These are phyloP conservation scores for Pseudomugil gertrudae DNA, from an alignment of 2,797 vertebrate species.

Conservation along the genomic window DNA sequence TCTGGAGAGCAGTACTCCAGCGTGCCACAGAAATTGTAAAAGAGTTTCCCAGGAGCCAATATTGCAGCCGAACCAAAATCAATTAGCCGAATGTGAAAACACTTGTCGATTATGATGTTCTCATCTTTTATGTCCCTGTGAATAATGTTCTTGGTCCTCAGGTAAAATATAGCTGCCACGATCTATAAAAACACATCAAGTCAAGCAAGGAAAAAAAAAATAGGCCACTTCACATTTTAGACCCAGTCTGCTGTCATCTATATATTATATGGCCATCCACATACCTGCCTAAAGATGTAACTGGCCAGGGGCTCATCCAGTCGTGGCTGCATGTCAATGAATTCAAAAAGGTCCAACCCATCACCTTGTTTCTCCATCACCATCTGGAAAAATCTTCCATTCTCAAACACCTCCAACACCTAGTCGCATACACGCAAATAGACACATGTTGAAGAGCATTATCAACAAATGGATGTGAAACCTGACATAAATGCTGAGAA, in stretches of 20 bases:
- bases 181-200: constrained; percentile 76
- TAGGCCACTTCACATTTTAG: background rate
- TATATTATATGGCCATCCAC: constrained; percentile 7
- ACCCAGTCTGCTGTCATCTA: background rate
- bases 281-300: constrained; percentile 93
- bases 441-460: background rate
- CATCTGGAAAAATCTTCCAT: constrained; percentile 91
- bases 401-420: constrained; percentile 94
- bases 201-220: constrained; percentile 11
- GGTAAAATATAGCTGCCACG: constrained; percentile 89
- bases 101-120: constrained; percentile 92
- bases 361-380: constrained; percentile 97
- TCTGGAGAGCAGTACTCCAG: constrained; percentile 96
- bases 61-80: constrained; percentile 93
- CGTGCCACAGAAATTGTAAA: constrained; percentile 93
- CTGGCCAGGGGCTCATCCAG: constrained; percentile 93
- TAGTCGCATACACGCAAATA: constrained; percentile 42
- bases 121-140: constrained; percentile 98
- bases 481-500: background rate
- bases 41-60: constrained; percentile 87
- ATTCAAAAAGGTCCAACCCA: constrained; percentile 93
- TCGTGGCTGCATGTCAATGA: constrained; percentile 90
- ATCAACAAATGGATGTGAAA: background rate
- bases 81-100: constrained; percentile 91
- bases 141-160: constrained; percentile 85